Conservation (phyloP, 2,888 invertebrate genomes). For the Chloromyia formosa region DNA sequence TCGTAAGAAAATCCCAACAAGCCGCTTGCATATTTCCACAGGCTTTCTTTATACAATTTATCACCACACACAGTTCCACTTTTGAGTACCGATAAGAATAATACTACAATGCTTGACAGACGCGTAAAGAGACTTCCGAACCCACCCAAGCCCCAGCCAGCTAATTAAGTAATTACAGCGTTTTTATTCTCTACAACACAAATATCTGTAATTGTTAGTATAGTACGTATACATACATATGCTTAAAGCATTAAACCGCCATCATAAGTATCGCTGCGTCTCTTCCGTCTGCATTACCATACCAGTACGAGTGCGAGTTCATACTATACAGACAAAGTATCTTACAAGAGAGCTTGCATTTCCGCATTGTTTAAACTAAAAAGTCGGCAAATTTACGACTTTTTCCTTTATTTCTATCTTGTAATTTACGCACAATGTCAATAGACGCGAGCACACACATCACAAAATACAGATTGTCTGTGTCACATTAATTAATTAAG, state of each 20-base stretch:
- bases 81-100: slow-evolving; percentile 1
- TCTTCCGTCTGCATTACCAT: no score
- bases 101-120: not conserved
- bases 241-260: no score
- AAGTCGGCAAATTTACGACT: not conserved
- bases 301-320: no score
- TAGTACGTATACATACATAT: no score
- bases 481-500: slow-evolving; percentile 39
- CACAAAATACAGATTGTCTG: slow-evolving; percentile 11
- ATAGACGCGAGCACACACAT: not conserved
- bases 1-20: not conserved
- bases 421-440: slow-evolving; percentile 39
- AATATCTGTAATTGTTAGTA: not conserved
- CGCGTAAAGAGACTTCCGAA: no score
- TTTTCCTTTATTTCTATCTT: not conserved
- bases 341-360: slow-evolving; percentile 13
- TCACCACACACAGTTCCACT: slow-evolving; percentile 9
- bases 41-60: slow-evolving; percentile 1
- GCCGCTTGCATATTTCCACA: not conserved
- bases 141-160: not conserved
- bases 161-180: slow-evolving; percentile 14
- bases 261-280: no score
- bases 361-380: slow-evolving; percentile 22
- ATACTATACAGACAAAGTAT: not conserved
- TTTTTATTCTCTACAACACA: not conserved